phyloP scores from a whole-genome alignment of 2,888 invertebrate species.

The Boloria selene region DNA sequence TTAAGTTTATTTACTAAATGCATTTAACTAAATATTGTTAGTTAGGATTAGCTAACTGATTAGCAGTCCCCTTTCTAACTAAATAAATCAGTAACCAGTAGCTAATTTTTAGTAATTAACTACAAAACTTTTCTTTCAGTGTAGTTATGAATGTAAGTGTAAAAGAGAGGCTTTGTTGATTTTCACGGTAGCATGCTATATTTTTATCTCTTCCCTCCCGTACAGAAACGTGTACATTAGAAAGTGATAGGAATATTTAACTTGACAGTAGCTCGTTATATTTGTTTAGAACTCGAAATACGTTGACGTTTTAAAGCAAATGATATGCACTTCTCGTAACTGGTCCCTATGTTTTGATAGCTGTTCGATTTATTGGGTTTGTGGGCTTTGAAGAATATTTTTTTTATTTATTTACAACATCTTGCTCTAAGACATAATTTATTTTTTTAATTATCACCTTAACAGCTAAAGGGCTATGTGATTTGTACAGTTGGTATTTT shows the following conservation, averaged over 20 bases:
- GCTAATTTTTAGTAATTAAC: too few relatives aligned
- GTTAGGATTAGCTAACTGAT: too few relatives aligned
- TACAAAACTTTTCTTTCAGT: too few relatives aligned
- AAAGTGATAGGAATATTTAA: constrained; percentile 54
- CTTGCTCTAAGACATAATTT: background rate
- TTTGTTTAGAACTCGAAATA: constrained; percentile 62
- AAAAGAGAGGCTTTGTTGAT: constrained; percentile 9
- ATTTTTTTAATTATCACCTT: background rate
- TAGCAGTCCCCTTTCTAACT: too few relatives aligned
- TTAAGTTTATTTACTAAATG: too few relatives aligned
- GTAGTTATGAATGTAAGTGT: constrained; percentile 12
- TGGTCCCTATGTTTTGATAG: constrained; percentile 31
- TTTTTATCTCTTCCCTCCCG: constrained; percentile 41
- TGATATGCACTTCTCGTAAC: constrained; percentile 31
- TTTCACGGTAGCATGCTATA: constrained; percentile 16
- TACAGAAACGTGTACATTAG: constrained; percentile 29
- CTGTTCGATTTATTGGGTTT: constrained; percentile 28
- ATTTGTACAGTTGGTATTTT: too few relatives aligned
- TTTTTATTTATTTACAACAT: background rate
- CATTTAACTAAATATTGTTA: too few relatives aligned
- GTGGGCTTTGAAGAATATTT: background rate
- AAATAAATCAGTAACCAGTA: too few relatives aligned
- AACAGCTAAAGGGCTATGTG: too few relatives aligned
- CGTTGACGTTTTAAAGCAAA: constrained; percentile 27
- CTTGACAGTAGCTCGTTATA: constrained; percentile 70